phyloP scores from a whole-genome alignment of 2,888 invertebrate species.

The Chironomus riparius region DNA sequence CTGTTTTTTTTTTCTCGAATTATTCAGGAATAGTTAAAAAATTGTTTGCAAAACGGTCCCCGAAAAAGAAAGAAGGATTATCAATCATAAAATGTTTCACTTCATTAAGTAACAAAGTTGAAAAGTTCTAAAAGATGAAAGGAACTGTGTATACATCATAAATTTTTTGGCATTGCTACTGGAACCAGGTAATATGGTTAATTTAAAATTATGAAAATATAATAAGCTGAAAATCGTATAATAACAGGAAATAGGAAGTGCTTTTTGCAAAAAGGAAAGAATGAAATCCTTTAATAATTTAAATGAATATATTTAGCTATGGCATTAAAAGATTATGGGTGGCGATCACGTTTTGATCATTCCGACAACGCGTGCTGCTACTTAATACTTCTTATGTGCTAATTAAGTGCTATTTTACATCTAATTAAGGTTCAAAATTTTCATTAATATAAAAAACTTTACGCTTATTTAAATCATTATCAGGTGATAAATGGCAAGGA shows the following conservation, averaged over 20 bases:
- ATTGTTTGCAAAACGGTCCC: background rate
- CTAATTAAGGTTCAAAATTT: background rate
- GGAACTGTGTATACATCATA: background rate
- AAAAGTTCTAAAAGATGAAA: background rate
- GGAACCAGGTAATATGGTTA: constrained; percentile 2
- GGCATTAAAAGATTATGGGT: background rate
- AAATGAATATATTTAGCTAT: background rate
- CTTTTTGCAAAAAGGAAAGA: background rate
- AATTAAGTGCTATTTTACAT: no score
- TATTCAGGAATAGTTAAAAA: background rate
- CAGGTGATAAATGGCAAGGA: background rate
- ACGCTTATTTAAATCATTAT: background rate
- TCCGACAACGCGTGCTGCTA: background rate
- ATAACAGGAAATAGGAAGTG: constrained; percentile 1
- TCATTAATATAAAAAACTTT: background rate
- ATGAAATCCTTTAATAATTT: background rate
- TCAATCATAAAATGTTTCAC: constrained; percentile 23
- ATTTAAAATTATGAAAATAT: background rate
- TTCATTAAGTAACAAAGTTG: constrained; percentile 1
- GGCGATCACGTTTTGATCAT: background rate
- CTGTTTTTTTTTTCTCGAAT: background rate
- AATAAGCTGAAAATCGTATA: background rate
- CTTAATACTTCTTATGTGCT: background rate
- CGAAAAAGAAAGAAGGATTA: background rate
- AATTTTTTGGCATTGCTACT: background rate